Percentiles rank a stretch among this genome's conserved stretches.
These are phyloP conservation scores for Eurypyga helias DNA, from an alignment of 2,113 vertebrate species.

Conservation along the genomic window DNA sequence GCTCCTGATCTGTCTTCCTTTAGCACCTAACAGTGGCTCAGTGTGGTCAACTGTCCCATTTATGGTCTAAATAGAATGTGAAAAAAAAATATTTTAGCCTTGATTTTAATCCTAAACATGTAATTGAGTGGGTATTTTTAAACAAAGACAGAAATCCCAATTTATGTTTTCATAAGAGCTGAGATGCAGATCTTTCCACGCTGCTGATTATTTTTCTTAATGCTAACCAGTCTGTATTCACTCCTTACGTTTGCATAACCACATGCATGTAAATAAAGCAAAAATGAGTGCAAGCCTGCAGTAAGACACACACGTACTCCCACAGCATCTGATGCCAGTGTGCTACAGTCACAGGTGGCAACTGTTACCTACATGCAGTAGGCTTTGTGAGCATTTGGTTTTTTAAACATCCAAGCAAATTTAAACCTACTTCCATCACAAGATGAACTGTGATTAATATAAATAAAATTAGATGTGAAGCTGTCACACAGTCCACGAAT, in stretches of 20 bases:
- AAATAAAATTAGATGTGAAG: background rate
- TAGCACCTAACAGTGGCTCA: background rate
- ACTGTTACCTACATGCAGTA: background rate
- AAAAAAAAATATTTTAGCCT: background rate
- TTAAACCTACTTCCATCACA: background rate
- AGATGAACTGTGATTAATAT: background rate
- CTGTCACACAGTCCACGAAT: background rate
- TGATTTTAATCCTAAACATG: background rate
- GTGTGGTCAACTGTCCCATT: background rate
- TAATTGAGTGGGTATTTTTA: background rate
- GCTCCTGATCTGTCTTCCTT: background rate
- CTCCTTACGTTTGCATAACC: background rate
- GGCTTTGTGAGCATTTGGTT: background rate
- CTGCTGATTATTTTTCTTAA: background rate
- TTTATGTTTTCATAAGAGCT: background rate
- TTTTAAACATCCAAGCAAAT: background rate
- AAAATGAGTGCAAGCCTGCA: background rate
- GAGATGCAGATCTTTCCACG: background rate
- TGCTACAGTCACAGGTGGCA: background rate
- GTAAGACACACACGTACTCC: background rate
- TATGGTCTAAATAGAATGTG: background rate
- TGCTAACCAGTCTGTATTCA: background rate
- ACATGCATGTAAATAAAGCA: background rate
- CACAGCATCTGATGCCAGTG: background rate
- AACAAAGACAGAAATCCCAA: background rate